phyloP scores from a whole-genome alignment of 1,140 invertebrate genomes.

The Drosophila repletoides region DNA sequence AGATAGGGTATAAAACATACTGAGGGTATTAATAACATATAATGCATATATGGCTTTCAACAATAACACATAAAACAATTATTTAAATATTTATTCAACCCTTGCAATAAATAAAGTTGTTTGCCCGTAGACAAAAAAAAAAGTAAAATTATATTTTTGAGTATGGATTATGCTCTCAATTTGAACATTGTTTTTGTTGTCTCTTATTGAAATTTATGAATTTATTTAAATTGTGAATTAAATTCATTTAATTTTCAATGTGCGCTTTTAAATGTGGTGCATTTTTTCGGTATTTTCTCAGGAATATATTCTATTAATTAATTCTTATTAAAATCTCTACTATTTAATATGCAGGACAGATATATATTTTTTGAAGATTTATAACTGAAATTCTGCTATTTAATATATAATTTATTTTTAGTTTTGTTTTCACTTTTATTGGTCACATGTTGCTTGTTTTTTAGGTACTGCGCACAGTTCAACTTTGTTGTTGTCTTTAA shows the following conservation, averaged over 20 bases:
- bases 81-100: slow-evolving; percentile 32
- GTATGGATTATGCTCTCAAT: neutral
- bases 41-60: slow-evolving; percentile 8
- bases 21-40: slow-evolving; percentile 10
- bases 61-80: slow-evolving; percentile 13
- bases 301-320: neutral
- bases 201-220: neutral
- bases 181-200: too few species aligned
- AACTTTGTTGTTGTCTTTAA: slow-evolving; percentile 59
- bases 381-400: neutral
- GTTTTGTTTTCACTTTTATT: slow-evolving; percentile 47
- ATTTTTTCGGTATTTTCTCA: neutral
- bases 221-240: slow-evolving; percentile 2
- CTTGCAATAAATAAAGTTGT: slow-evolving; percentile 9
- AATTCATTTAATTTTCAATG: slow-evolving; percentile 7
- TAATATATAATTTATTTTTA: slow-evolving; percentile 8
- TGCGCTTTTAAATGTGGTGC: slow-evolving; percentile 5
- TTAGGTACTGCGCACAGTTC: slow-evolving; percentile 72
- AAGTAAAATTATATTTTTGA: slow-evolving; percentile 2
- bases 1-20: neutral
- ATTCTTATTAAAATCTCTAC: slow-evolving; percentile 16
- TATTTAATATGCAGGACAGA: neutral
- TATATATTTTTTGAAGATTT: neutral
- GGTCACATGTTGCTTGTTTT: slow-evolving; percentile 69
- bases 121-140: neutral